Evolutionary conservation across 2,888 invertebrate species (phyloP).

Genomic region (Theristus sp.): DNA sequence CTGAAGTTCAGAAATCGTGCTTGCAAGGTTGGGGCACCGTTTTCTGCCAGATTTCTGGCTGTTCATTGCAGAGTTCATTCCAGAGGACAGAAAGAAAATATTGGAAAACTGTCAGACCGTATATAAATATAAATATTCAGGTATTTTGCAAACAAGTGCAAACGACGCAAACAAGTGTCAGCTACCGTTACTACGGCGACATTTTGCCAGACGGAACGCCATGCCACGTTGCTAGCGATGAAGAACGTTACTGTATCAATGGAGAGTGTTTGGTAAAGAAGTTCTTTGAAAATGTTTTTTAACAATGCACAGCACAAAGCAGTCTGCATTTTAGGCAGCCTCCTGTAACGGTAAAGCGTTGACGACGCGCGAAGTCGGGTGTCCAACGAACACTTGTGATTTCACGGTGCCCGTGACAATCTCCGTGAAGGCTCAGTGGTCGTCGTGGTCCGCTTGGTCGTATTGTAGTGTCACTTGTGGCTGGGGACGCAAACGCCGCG

Average conservation of each 20-base stretch:
- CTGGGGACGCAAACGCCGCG: not conserved
- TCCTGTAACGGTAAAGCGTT: slow-evolving; percentile 1
- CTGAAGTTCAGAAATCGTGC: slow-evolving; percentile 23
- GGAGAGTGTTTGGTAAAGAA: slow-evolving; percentile 24
- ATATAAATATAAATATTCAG: too few species aligned
- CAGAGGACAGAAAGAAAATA: not conserved
- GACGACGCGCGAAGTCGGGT: not conserved
- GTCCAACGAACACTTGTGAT: not conserved
- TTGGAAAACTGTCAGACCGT: not conserved
- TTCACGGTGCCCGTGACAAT: slow-evolving; percentile 3
- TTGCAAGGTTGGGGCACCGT: slow-evolving; percentile 20
- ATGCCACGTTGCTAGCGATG: slow-evolving; percentile 15
- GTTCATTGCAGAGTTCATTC: not conserved
- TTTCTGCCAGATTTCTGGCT: too few species aligned
- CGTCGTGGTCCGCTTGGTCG: not conserved
- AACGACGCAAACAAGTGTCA: not conserved
- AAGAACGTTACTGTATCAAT: slow-evolving; percentile 22
- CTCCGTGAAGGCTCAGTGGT: not conserved
- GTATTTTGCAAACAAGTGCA: not conserved
- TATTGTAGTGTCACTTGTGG: not conserved
- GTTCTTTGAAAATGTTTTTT: not conserved
- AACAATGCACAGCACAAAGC: not conserved
- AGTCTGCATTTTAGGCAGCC: too few species aligned
- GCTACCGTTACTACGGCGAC: slow-evolving; percentile 28
- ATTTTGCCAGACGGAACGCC: slow-evolving; percentile 28